A percentile compares a stretch with the other conserved stretches of the same genome.
Conservation (phyloP, 2,888 invertebrate species). For the Timema cristinae region DNA sequence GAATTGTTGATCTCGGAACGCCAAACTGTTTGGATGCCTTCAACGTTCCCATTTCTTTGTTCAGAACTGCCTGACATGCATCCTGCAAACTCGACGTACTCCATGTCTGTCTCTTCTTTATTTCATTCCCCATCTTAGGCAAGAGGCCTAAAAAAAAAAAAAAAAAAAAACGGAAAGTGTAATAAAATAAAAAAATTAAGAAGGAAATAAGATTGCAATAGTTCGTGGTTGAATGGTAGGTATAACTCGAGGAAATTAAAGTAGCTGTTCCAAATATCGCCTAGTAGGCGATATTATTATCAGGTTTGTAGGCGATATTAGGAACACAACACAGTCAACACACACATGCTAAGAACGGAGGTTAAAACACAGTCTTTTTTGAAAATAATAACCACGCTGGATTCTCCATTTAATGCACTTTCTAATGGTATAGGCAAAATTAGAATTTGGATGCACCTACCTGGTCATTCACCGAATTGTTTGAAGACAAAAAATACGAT, state of each 20-base stretch:
- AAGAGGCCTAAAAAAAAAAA: not conserved
- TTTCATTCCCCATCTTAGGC: not conserved
- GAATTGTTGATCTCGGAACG: too few species aligned
- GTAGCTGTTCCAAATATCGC: slow-evolving; percentile 6
- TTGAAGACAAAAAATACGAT: not conserved
- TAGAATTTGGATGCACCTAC: not conserved
- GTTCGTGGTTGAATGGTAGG: not conserved
- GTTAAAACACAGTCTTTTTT: slow-evolving; percentile 8
- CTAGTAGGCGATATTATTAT: not conserved
- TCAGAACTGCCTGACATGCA: slow-evolving; percentile 9
- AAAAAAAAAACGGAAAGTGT: not conserved
- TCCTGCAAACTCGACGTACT: slow-evolving; percentile 4
- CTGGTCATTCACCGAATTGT: not conserved
- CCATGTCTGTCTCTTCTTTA: too few species aligned
- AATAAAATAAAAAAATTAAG: too few species aligned
- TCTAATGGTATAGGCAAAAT: not conserved
- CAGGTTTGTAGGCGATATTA: slow-evolving; percentile 1
- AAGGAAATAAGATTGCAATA: not conserved
- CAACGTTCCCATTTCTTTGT: slow-evolving; percentile 2
- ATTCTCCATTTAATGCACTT: slow-evolving; percentile 9
- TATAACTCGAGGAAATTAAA: too few species aligned
- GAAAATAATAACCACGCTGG: not conserved
- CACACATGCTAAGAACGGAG: not conserved
- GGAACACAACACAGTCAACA: slow-evolving; percentile 6
- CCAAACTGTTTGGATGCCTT: slow-evolving; percentile 9